These are phyloP conservation scores for Sphaerodactylus townsendi DNA, from an alignment of 2,113 vertebrate species.

Conservation along the genomic window DNA sequence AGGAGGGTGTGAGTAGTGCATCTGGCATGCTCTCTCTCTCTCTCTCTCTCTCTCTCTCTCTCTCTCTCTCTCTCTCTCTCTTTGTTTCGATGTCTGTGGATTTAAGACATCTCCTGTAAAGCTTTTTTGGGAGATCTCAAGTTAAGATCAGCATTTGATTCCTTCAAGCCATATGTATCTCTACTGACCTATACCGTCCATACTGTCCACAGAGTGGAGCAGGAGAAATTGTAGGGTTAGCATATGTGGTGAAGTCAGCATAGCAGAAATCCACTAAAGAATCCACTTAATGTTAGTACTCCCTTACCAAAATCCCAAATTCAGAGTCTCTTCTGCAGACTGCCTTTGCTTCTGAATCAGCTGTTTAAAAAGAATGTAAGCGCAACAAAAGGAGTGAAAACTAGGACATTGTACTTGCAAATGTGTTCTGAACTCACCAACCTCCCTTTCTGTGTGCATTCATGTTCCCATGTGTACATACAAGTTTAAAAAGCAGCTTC, in stretches of 20 bases:
- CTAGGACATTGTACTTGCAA: neutral
- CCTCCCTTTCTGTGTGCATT: neutral
- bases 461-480: neutral
- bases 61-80: neutral
- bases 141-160: neutral
- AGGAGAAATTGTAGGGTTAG: neutral
- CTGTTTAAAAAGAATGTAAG: conserved; percentile 6
- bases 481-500: conserved; percentile 28
- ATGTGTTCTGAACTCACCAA: neutral
- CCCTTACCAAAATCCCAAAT: neutral
- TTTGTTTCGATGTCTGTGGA: neutral
- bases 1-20: neutral
- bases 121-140: neutral
- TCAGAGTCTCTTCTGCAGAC: neutral
- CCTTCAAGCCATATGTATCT: neutral
- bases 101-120: neutral
- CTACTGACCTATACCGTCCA: neutral
- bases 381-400: conserved; percentile 6
- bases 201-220: neutral
- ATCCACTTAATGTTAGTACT: neutral
- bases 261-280: neutral
- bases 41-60: neutral
- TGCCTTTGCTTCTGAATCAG: neutral
- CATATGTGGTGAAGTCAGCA: neutral
- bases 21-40: neutral